Conservation (phyloP, 2,888 invertebrate species). For the Alitta virens region DNA sequence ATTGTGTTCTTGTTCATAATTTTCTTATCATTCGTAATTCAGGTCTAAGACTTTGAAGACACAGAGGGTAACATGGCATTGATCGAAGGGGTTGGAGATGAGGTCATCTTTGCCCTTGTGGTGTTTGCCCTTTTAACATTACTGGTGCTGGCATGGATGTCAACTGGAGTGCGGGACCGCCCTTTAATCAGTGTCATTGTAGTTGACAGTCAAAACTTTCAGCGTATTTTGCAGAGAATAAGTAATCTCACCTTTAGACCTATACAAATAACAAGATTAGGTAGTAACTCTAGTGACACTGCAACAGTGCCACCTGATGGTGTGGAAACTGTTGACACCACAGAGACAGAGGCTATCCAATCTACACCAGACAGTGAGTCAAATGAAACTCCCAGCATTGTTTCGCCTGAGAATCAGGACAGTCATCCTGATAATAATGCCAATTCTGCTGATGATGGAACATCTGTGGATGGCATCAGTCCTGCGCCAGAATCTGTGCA, state of each 20-base stretch:
- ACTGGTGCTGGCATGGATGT: constrained; percentile 71
- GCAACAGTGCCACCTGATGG: background rate
- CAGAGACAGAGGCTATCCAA: background rate
- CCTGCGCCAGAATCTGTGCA: no score
- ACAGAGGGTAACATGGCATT: constrained; percentile 60
- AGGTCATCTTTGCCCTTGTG: constrained; percentile 70
- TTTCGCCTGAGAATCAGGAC: no score
- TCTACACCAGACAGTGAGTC: no score
- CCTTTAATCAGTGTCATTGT: constrained; percentile 56
- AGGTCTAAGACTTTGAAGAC: no score
- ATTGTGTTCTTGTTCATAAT: no score
- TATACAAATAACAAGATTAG: background rate
- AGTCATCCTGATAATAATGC: no score
- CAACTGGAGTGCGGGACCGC: constrained; percentile 72
- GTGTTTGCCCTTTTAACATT: constrained; percentile 63
- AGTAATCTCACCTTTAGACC: background rate
- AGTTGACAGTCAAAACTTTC: constrained; percentile 30
- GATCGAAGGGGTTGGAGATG: constrained; percentile 81
- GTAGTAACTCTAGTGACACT: background rate
- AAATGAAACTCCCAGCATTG: no score
- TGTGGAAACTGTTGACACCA: background rate
- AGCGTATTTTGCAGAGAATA: constrained; percentile 8
- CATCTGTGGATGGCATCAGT: no score
- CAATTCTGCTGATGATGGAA: no score
- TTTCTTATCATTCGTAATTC: no score